These are phyloP conservation scores for Erynnis tages DNA, from an alignment of 2,888 invertebrate species.

Conservation along the genomic window DNA sequence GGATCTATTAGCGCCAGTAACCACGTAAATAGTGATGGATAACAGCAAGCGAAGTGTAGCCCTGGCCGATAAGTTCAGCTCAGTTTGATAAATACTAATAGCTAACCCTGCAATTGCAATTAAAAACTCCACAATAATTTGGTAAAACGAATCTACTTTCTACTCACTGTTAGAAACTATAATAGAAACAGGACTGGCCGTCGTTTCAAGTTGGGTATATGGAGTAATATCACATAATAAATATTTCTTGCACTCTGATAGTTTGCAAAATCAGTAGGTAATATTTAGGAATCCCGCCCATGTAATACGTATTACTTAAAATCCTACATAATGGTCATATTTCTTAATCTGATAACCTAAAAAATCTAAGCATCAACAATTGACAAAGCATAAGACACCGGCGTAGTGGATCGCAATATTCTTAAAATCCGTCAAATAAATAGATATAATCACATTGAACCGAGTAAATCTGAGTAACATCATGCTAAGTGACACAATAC, in stretches of 20 bases:
- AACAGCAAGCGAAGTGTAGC: not conserved
- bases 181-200: slow-evolving; percentile 21
- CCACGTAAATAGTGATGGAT: not conserved
- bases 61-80: not conserved
- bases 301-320: slow-evolving; percentile 24
- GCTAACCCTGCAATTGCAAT: slow-evolving; percentile 4
- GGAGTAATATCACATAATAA: not conserved
- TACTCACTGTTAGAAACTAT: not conserved
- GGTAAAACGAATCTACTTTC: slow-evolving; percentile 7
- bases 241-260: not conserved
- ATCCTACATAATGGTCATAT: slow-evolving; percentile 27
- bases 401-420: slow-evolving; percentile 25
- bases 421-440: slow-evolving; percentile 34
- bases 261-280: slow-evolving; percentile 11
- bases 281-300: slow-evolving; percentile 21
- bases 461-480: slow-evolving; percentile 65
- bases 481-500: slow-evolving; percentile 72
- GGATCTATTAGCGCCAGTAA: slow-evolving; percentile 20
- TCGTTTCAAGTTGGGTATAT: slow-evolving; percentile 12
- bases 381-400: slow-evolving; percentile 27
- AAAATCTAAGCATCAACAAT: slow-evolving; percentile 25
- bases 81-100: slow-evolving; percentile 10
- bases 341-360: slow-evolving; percentile 23
- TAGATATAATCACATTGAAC: slow-evolving; percentile 41
- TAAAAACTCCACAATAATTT: slow-evolving; percentile 3